Evolutionary conservation across 1,140 invertebrate species (phyloP), one percentile per base, ranked within the genome.

Genomic region (Helicoverpa zea): DNA sequence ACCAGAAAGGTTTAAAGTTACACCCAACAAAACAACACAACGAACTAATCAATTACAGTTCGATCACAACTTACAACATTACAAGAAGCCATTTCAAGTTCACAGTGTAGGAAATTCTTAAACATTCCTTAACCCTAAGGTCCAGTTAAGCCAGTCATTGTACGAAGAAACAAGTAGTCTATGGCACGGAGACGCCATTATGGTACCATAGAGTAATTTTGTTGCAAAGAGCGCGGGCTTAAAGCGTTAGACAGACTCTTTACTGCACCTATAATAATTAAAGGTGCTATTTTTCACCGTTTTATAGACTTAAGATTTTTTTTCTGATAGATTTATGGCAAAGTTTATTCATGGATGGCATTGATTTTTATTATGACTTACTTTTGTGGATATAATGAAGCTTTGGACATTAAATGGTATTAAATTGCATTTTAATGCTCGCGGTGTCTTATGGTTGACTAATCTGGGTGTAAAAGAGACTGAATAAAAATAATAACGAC

Each of bases 111-210:
- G 12, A 29, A 58, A 73, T 80, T 82, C 76, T 75, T 81, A 72
- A 73, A 78, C 83, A 88, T 88, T 87, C 87, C 86, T 78, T 79
- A 77, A 73, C 83, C 83, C 86, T 86, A 87, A 88, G 84, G 82
- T 87, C 86, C 83, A 88, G 87, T 90, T 89, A 88, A 85, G 76
- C 82, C 81, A 84, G 86, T 90, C 88, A 89, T 90, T 90, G 89
- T 86, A 14, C 70, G 81, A 70, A 81, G 83, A 80, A 87, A 87
- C 86, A 84, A 80, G 88, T 85, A 87, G 81, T 30, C 18, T 64
- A 54, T 58, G 49, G 75, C 66, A 52, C 18, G 47, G 49, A 74
- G 43, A 43, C 72, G 56, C 72, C 35, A 74, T 74, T 74, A 74
- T 16, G 16, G 72, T 14, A 13, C 72, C 73, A 47, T 59, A 58